phyloP scores from a whole-genome alignment of 2,888 invertebrate genomes.

The Eristalis intricaria region DNA sequence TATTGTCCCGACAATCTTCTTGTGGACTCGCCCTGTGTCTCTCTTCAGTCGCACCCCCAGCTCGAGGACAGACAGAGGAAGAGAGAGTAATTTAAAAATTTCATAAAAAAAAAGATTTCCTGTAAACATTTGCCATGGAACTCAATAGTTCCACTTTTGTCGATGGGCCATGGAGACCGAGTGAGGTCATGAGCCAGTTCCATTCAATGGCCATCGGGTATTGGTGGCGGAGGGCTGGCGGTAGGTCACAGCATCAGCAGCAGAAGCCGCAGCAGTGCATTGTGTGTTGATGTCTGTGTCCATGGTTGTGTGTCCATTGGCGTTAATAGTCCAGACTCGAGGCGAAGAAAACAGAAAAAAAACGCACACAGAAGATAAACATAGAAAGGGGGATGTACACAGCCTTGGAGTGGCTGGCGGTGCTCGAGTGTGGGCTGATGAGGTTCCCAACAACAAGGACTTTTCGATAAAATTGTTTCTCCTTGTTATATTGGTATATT shows the following conservation, averaged over 20 bases:
- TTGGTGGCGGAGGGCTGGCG: slow-evolving; percentile 25
- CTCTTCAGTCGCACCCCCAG: background rate
- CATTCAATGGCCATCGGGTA: slow-evolving; percentile 12
- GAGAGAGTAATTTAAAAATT: slow-evolving; percentile 34
- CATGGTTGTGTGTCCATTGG: slow-evolving; percentile 41
- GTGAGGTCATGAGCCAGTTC: slow-evolving; percentile 49
- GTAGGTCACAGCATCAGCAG: slow-evolving; percentile 56
- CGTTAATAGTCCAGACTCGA: slow-evolving; percentile 57
- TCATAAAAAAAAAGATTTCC: slow-evolving; percentile 37
- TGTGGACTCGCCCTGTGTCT: background rate
- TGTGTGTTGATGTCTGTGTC: slow-evolving; percentile 19
- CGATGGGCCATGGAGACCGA: slow-evolving; percentile 15
- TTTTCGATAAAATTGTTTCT: slow-evolving; percentile 68
- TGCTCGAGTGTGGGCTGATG: background rate
- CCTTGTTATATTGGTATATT: slow-evolving; percentile 32
- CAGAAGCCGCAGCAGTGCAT: slow-evolving; percentile 32
- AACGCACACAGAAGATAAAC: background rate
- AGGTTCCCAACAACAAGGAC: slow-evolving; percentile 45
- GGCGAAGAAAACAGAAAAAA: slow-evolving; percentile 27
- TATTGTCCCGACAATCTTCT: background rate
- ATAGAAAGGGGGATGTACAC: background rate
- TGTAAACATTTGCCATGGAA: slow-evolving; percentile 54
- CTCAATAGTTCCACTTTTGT: slow-evolving; percentile 34
- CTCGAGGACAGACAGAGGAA: background rate
- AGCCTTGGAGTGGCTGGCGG: slow-evolving; percentile 1